Conservation (phyloP, 2,797 vertebrate species). For the Otolemur crassicaudatus region DNA sequence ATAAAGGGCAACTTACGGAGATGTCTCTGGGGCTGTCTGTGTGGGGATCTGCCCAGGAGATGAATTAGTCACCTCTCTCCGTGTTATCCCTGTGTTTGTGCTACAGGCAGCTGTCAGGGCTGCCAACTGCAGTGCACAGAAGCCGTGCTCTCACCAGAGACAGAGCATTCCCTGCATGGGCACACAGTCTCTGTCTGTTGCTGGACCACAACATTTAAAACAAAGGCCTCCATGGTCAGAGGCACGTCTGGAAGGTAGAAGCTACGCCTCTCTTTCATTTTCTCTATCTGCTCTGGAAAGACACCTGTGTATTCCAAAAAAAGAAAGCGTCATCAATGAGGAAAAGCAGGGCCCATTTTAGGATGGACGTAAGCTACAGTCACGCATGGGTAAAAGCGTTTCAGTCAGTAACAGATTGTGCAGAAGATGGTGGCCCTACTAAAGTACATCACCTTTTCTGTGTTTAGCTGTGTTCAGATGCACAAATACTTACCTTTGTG, state of each 20-base stretch:
- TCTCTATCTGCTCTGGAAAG: neutral
- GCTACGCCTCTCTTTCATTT: neutral
- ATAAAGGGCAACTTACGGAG: neutral
- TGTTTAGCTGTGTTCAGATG: neutral
- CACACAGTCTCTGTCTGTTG: neutral
- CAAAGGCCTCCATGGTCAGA: neutral
- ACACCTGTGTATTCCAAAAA: neutral
- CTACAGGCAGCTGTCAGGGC: slow-evolving; percentile 72
- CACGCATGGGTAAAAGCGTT: too few species aligned
- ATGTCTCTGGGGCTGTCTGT: neutral
- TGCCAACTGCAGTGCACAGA: slow-evolving; percentile 50
- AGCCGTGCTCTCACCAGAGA: slow-evolving; percentile 43
- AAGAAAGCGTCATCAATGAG: neutral
- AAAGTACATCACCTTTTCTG: neutral
- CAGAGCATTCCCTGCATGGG: slow-evolving; percentile 26
- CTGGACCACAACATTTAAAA: slow-evolving; percentile 27
- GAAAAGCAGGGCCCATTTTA: neutral
- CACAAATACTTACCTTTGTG: neutral
- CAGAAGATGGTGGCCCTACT: too few species aligned
- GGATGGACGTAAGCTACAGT: neutral
- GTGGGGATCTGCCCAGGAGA: neutral
- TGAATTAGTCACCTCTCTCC: slow-evolving; percentile 16
- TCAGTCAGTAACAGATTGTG: neutral
- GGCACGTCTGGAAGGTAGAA: neutral
- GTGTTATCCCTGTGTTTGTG: slow-evolving; percentile 48